Evolutionary conservation across 2,888 invertebrate genomes (phyloP).

Genomic region (Coleophora flavipennella): DNA sequence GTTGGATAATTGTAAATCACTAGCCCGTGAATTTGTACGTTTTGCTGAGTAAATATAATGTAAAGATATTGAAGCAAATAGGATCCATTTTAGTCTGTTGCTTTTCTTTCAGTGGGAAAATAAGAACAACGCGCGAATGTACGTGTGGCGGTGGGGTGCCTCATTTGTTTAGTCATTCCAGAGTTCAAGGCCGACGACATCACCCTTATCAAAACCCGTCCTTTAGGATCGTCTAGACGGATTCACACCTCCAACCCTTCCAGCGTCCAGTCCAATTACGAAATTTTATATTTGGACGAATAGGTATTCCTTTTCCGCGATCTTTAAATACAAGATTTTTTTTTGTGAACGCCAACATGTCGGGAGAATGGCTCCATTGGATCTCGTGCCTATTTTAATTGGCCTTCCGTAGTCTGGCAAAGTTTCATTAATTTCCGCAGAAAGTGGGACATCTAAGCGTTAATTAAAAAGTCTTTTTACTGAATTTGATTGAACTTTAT

Average conservation of each 20-base stretch:
- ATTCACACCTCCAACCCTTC: conserved; percentile 64
- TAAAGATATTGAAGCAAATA: conserved; percentile 18
- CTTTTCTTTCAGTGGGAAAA: conserved; percentile 14
- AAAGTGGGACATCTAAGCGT: conserved; percentile 6
- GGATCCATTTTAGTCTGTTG: conserved; percentile 12
- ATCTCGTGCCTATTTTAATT: not conserved
- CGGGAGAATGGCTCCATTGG: too few species aligned
- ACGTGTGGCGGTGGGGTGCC: conserved; percentile 35
- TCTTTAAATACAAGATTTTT: too few species aligned
- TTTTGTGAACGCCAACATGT: too few species aligned
- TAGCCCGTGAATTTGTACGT: conserved; percentile 41
- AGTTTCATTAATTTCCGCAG: conserved; percentile 5
- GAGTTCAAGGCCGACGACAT: conserved; percentile 65
- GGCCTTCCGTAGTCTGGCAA: not conserved
- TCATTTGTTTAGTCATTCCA: conserved; percentile 63
- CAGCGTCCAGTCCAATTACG: conserved; percentile 51
- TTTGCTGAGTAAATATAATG: conserved; percentile 33
- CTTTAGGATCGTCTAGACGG: conserved; percentile 68
- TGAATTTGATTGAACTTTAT: not conserved
- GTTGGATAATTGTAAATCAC: conserved; percentile 41
- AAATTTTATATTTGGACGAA: conserved; percentile 31
- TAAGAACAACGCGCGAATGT: conserved; percentile 17
- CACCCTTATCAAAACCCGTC: conserved; percentile 66
- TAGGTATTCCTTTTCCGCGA: too few species aligned
- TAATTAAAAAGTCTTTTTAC: conserved; percentile 5